Percentiles rank a stretch among this genome's conserved stretches.
These are phyloP conservation scores for Xenopus borealis DNA, from an alignment of 2,113 vertebrate species.

Conservation along the genomic window DNA sequence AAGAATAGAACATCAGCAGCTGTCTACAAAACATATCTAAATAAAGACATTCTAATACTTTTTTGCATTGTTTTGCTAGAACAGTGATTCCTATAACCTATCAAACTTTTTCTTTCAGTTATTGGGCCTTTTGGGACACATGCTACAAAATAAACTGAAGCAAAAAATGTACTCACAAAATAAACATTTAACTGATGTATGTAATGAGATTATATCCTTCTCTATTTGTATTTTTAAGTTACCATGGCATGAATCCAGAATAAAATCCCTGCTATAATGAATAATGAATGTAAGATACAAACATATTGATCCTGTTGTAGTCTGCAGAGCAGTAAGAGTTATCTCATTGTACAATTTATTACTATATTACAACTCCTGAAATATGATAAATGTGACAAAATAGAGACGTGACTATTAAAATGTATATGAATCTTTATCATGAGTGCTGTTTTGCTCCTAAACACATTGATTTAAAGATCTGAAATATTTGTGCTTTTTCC, in stretches of 20 bases:
- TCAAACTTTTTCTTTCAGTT: no score
- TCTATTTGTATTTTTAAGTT: not conserved
- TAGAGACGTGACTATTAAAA: not conserved
- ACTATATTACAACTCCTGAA: constrained; percentile 1
- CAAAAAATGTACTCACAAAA: not conserved
- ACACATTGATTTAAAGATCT: no score
- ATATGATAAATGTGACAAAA: no score
- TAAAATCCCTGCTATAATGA: constrained; percentile 66
- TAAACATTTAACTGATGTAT: not conserved
- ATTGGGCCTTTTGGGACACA: no score
- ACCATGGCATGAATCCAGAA: constrained; percentile 52
- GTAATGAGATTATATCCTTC: constrained; percentile 5
- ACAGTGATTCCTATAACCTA: no score
- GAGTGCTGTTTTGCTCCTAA: no score
- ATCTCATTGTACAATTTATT: constrained; percentile 16
- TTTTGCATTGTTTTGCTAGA: no score
- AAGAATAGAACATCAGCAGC: not conserved
- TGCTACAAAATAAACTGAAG: no score
- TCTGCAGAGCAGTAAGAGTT: constrained; percentile 53
- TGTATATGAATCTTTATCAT: no score
- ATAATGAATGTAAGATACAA: constrained; percentile 74
- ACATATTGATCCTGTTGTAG: constrained; percentile 66
- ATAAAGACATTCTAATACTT: no score
- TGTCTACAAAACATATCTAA: no score
- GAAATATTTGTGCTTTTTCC: no score